Base-by-base conservation (phyloP, 1,140 invertebrate genomes). In the Neomicropteryx cornuta region DNA sequence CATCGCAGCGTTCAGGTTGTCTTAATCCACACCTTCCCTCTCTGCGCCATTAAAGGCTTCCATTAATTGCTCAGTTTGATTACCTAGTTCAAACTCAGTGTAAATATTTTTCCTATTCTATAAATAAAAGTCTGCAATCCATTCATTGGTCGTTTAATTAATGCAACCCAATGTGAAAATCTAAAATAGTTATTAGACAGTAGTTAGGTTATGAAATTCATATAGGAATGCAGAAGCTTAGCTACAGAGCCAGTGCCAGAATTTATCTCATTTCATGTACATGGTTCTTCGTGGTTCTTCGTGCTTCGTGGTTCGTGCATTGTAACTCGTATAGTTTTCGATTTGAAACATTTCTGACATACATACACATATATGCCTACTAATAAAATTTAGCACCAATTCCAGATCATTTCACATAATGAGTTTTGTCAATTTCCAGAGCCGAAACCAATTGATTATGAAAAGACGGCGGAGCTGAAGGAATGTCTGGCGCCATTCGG, bases 401-500 rank as follows among this genome's bases (percentile, higher is more conserved):
- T 28, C 33, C 5, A 32, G 32, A 32, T 33, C 30, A 35, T 18
- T 34, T 33, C 3, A 18, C 30, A 20, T 4, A 4, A 33, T 35
- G n/a, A 16, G 13, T 37, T 43, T 45, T 17, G 11, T 31, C 27
- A 35, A 39, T 32, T 49, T 43, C 3, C 33, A 50, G 74, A 73
- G 34, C 93, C 94, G 13, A 91, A 91, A 57, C 76, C 80, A 2
- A 73, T 80, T 46, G 94, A 98, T 66, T 55, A 87, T 37, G 75
- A 81, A 46, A 76, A 83, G 44, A 92, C 89, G 1, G 75, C 74
- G 23, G 89, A 95, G 49, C 68, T 98, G 10, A 79, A 86, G 48
- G 79, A 87, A 49, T 75, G 79, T 16, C 62, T 97, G 4, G 78
- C 78, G 50, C 84, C 85, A n/a, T 90, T 81, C 62, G 87, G 87